phyloP scores from a whole-genome alignment of 2,113 vertebrate species.

The Microcebus griseorufus region DNA sequence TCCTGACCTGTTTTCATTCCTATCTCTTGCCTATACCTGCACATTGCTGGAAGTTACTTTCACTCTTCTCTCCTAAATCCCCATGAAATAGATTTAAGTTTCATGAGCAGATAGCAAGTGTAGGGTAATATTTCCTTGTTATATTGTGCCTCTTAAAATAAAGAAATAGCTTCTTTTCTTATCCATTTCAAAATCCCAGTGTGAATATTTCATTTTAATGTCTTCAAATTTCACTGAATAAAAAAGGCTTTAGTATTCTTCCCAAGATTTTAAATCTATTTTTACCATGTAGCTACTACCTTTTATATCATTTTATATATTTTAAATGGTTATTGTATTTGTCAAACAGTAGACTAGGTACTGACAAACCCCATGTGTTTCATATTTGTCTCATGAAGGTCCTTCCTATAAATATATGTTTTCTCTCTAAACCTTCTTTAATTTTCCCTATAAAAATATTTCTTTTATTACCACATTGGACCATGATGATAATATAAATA shows the following conservation, averaged over 20 bases:
- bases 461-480: neutral
- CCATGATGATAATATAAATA: neutral
- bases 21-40: neutral
- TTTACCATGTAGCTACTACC: neutral
- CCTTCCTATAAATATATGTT: neutral
- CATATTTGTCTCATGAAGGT: neutral
- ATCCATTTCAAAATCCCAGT: slow-evolving; percentile 5
- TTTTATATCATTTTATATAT: neutral
- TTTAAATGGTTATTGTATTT: slow-evolving; percentile 28
- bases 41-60: neutral
- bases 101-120: neutral
- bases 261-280: neutral
- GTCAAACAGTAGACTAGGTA: slow-evolving; percentile 15
- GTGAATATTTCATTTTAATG: slow-evolving; percentile 54
- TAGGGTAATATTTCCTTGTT: neutral
- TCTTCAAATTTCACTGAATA: slow-evolving; percentile 20
- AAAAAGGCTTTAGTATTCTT: neutral
- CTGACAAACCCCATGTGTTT: neutral
- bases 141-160: slow-evolving; percentile 11
- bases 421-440: slow-evolving; percentile 5
- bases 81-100: slow-evolving; percentile 5
- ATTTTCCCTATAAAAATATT: neutral
- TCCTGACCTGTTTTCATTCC: neutral
- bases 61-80: neutral
- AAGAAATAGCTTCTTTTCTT: slow-evolving; percentile 33